Conservation (phyloP, 2,797 vertebrate genomes). For the Spatula clypeata region DNA sequence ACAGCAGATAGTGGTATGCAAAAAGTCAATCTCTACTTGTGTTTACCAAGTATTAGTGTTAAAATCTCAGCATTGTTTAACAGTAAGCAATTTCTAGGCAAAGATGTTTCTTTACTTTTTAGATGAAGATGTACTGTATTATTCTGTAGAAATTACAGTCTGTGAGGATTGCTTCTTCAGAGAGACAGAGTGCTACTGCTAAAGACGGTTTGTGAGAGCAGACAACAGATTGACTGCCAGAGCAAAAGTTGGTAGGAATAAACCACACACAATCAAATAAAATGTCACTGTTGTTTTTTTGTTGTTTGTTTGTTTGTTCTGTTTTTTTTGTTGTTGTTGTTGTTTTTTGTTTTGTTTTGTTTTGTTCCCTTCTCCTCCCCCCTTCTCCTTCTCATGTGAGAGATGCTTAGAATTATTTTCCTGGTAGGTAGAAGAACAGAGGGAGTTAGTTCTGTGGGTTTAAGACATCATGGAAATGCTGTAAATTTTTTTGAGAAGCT, state of each 20-base stretch:
- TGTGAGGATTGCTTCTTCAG: background rate
- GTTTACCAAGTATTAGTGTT: background rate
- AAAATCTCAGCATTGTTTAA: background rate
- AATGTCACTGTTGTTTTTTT: background rate
- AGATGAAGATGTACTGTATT: background rate
- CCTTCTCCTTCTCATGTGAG: background rate
- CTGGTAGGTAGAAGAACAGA: background rate
- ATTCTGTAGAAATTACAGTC: background rate
- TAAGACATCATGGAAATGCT: background rate
- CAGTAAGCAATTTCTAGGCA: background rate
- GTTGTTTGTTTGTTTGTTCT: fast-evolving
- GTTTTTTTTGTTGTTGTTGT: fast-evolving
- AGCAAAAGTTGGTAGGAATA: background rate
- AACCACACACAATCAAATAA: background rate
- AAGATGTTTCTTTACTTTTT: background rate
- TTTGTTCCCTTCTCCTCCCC: no score
- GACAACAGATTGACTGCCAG: background rate
- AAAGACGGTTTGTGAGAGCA: background rate
- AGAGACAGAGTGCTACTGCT: background rate
- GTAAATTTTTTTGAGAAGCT: background rate
- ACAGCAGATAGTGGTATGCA: background rate
- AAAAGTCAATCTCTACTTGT: background rate
- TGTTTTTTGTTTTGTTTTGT: no score
- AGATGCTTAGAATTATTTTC: background rate
- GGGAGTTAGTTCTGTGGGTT: background rate